Base-by-base conservation (phyloP, 2,888 invertebrate species). In the Apodemia hepburni region DNA sequence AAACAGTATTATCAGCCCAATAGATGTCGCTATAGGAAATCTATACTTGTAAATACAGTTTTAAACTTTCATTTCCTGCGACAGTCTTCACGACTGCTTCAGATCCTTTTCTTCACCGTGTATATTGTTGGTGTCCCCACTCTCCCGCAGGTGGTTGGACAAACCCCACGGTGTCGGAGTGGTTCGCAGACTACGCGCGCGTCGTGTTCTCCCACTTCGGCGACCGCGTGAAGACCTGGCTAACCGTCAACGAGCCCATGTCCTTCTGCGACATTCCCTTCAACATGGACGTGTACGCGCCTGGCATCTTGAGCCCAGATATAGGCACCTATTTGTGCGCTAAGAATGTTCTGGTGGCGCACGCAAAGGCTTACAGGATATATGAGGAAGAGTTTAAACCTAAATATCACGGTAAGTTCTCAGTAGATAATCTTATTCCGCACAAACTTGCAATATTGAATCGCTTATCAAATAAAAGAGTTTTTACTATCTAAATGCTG, bases 171-270 rank as follows among this genome's bases (percentile, higher is more conserved):
- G 91, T 94, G 11, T 87, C 92, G 7, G 90, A 93, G 15, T 89
- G 93, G 78, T 95, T 94, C 70, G 87, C 79, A n/a, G 93, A 94
- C 70, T 95, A 93, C 73, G 93, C 95, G 0, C 85, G 90, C 22
- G 71, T 94, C 0, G 79, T 92, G 1, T 93, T 90, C 74, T 81
- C 84, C 5, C 85, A 93, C 66, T 94, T 87, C 70, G 95, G 93
- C 0, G 92, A 93, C 71, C 91, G 94, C 27, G 93, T 95, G 1
- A 93, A 92, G 75, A 79, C 87, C 59, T 96, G 96, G 96, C 87
- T 95, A 0, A 96, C 96, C 0, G 89, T 96, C 64, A 96, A 96
- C 77, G 96, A 96, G 72, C 95, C 95, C 0, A 75, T 78, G 42
- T 66, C 81, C 4, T 69, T 87, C 9, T 92, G 92, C 65, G 81